Base-by-base conservation (phyloP, 2,888 invertebrate species). In the Eilema sororculum region DNA sequence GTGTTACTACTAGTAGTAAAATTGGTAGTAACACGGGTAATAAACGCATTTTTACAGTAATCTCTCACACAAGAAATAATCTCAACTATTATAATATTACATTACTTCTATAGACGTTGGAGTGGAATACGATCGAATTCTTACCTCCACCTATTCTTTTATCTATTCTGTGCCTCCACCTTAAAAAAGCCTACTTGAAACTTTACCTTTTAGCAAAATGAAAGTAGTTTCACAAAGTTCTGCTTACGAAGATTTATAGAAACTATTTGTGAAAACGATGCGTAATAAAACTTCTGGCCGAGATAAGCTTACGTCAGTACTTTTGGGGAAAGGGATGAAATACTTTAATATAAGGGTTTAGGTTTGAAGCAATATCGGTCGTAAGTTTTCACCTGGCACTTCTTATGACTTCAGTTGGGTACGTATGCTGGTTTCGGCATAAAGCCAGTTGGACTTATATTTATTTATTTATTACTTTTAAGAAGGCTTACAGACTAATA, bases 241-340 rank as follows among this genome's bases (percentile, higher is more conserved):
- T 22, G 64, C 28, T 69, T 37, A 56, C 13, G 24, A n/a, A 46
- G 57, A 62, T 70, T 37, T 67, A 70, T 70, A 28, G 62, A 52
- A 52, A 66, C 61, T 12, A 28, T 69, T 65, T 60, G 6, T 25
- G 60, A 52, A 52, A 56, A 56, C 28, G 52, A 33, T n/a, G 25
- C n/a, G 30, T 65, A 61, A 61, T 69, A 69, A 62, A 69, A 69
- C 57, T 57, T 52, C 22, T 24, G 10, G n/a, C 25, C 12, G 41
- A 28, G 57, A 25, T 25, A 57, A 37, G 61, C 22, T 41, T 61
- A 66, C 60, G 65, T 65, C 20, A 30, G 59, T 64, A 41, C 16
- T 60, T 60, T 28, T 33, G 52, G 25, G 30, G n/a, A 37, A 69
- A n/a, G 25, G 57, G 61, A 62, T 13, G 22, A 46, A 70, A 33